These are phyloP conservation scores for Chirona hameri DNA, from an alignment of 2,888 invertebrate species.

Conservation along the genomic window DNA sequence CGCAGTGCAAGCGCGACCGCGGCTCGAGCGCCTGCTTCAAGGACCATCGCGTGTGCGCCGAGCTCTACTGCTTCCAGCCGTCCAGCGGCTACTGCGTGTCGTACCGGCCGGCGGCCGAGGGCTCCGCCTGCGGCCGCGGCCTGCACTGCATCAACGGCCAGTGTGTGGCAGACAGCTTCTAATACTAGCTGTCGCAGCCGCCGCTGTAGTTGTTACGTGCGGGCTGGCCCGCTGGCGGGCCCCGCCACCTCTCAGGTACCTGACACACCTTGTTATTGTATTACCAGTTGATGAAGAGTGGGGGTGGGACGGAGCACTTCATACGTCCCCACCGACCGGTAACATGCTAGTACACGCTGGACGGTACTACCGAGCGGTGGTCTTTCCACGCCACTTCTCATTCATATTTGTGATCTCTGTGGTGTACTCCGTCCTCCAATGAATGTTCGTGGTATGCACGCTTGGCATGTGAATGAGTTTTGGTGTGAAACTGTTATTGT, in stretches of 20 bases:
- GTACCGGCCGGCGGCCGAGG: slow-evolving; percentile 31
- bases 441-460: no score
- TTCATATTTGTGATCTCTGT: no score
- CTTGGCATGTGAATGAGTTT: no score
- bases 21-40: slow-evolving; percentile 28
- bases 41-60: slow-evolving; percentile 22
- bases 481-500: no score
- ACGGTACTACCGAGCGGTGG: no score
- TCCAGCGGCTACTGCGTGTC: slow-evolving; percentile 27
- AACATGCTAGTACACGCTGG: no score
- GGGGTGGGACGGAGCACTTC: no score
- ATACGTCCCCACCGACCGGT: no score
- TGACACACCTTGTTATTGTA: background rate
- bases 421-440: no score
- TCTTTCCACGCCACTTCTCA: no score
- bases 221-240: background rate
- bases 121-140: slow-evolving; percentile 28
- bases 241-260: background rate
- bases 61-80: slow-evolving; percentile 22
- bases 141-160: slow-evolving; percentile 5
- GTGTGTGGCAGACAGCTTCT: background rate
- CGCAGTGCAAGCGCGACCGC: slow-evolving; percentile 24
- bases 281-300: no score
- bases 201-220: background rate
- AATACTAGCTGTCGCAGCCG: slow-evolving; percentile 1